These are phyloP conservation scores for Hormaphis cornu DNA, from an alignment of 1,140 invertebrate species.

Conservation along the genomic window DNA sequence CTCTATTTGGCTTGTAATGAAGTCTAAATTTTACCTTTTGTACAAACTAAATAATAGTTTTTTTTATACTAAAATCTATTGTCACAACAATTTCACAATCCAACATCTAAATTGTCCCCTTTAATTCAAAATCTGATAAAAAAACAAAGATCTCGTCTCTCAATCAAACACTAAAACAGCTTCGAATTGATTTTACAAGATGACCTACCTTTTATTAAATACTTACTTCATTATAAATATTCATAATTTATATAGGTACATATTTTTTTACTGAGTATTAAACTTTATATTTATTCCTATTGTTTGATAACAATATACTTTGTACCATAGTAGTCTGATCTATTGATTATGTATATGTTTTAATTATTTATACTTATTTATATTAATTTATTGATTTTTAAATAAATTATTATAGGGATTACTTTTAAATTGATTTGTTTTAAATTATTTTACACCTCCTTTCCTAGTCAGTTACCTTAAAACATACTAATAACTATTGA, in stretches of 20 bases:
- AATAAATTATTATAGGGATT: slow-evolving; percentile 31
- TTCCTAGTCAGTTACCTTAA: background rate
- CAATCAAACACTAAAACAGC: background rate
- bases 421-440: background rate
- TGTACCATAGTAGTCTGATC: slow-evolving; percentile 29
- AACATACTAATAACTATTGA: too few relatives aligned
- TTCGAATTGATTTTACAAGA: background rate
- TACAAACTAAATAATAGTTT: background rate
- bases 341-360: slow-evolving; percentile 28
- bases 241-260: background rate
- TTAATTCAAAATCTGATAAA: background rate
- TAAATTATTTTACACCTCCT: background rate
- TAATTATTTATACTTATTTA: slow-evolving; percentile 27
- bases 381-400: slow-evolving; percentile 30
- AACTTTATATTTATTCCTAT: slow-evolving; percentile 31
- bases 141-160: slow-evolving; percentile 18
- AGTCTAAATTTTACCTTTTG: slow-evolving; percentile 48
- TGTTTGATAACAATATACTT: slow-evolving; percentile 29
- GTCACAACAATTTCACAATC: background rate
- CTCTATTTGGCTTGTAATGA: slow-evolving; percentile 78
- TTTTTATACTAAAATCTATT: background rate
- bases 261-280: slow-evolving; percentile 15
- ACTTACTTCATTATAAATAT: too few relatives aligned
- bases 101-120: background rate
- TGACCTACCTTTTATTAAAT: slow-evolving; percentile 4